Conservation (phyloP, 2,797 vertebrate genomes). For the Pogoniulus pusillus region DNA sequence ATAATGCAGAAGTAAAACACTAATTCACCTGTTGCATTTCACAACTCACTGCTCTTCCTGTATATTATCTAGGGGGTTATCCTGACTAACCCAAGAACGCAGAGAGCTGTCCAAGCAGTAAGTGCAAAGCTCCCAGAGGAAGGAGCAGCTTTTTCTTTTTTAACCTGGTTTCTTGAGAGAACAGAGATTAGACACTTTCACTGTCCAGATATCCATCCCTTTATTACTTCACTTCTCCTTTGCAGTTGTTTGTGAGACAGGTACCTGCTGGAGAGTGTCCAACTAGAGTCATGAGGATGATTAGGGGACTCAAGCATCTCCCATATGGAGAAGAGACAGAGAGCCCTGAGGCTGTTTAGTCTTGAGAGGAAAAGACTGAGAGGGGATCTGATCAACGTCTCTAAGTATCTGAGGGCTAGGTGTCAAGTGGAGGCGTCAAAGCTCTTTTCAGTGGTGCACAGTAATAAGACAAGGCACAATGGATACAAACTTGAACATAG, state of each 20-base stretch:
- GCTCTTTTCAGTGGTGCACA: too few species aligned
- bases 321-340: too few species aligned
- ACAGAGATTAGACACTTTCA: not conserved
- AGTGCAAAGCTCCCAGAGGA: not conserved
- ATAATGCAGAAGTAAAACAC: slow-evolving; percentile 30
- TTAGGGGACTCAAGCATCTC: too few species aligned
- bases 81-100: slow-evolving; percentile 1
- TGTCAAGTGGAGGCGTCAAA: too few species aligned
- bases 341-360: too few species aligned
- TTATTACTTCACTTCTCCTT: not conserved
- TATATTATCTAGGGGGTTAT: not conserved
- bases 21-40: slow-evolving; percentile 43
- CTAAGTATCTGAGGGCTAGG: too few species aligned
- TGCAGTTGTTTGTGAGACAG: not conserved
- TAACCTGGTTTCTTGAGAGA: not conserved
- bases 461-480: too few species aligned
- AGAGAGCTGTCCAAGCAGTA: not conserved
- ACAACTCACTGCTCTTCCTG: slow-evolving; percentile 6
- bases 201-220: not conserved
- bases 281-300: too few species aligned
- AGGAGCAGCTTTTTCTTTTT: not conserved
- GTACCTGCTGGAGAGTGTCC: too few species aligned
- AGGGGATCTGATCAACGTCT: too few species aligned
- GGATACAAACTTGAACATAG: too few species aligned
- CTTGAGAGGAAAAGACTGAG: too few species aligned